phyloP scores from a whole-genome alignment of 2,797 vertebrate genomes.

The Pachyuromys duprasi region DNA sequence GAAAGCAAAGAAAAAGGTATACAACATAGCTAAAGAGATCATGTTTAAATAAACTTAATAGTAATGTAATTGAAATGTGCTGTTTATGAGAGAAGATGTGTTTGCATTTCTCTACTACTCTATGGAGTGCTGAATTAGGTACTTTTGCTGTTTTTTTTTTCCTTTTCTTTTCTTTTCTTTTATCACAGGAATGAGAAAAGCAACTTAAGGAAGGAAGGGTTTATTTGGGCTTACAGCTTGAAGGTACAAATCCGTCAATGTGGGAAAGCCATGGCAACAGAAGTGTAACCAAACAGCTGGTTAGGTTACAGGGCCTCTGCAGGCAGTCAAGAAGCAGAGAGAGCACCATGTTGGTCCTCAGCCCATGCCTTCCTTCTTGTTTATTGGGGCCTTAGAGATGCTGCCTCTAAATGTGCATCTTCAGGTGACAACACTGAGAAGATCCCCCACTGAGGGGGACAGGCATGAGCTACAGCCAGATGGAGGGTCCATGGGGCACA shows the following conservation, averaged over 20 bases:
- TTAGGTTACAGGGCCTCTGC: fast-evolving
- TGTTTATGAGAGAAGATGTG: not conserved
- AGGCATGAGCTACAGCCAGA: not conserved
- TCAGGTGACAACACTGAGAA: not conserved
- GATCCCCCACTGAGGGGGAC: not conserved
- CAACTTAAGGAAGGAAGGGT: not conserved
- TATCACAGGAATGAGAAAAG: not conserved
- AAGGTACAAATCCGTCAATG: not conserved
- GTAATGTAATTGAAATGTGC: not conserved
- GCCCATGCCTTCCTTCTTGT: too few species aligned
- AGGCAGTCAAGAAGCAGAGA: not conserved
- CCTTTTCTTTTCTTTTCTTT: too few species aligned
- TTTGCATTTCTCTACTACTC: not conserved
- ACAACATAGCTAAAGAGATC: too few species aligned
- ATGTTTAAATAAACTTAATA: not conserved
- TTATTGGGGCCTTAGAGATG: not conserved
- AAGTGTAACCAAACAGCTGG: not conserved
- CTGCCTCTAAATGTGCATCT: not conserved
- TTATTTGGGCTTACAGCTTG: not conserved
- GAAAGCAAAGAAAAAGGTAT: not conserved
- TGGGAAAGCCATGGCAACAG: not conserved
- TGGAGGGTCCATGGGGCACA: not conserved
- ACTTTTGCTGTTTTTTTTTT: not conserved
- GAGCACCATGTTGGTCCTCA: not conserved
- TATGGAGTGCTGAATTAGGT: not conserved